These are phyloP conservation scores for Semotilus atromaculatus DNA, from an alignment of 2,797 vertebrate species.

Conservation along the genomic window DNA sequence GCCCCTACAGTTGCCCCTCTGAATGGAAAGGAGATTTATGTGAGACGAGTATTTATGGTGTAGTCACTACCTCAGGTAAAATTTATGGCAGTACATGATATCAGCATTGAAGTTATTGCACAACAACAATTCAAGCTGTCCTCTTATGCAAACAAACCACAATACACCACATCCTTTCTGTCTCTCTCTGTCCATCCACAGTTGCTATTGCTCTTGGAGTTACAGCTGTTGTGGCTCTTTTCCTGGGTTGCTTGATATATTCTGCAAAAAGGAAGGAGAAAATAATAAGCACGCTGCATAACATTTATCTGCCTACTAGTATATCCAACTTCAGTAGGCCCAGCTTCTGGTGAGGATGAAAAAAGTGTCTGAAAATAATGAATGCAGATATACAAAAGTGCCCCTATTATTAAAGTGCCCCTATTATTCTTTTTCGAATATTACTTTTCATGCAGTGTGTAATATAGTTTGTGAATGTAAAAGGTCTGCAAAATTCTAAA, in stretches of 20 bases:
- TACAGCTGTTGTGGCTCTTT: slow-evolving; percentile 62
- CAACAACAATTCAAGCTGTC: not conserved
- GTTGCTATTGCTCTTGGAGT: slow-evolving; percentile 77
- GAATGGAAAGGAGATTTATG: slow-evolving; percentile 73
- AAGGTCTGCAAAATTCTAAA: not conserved
- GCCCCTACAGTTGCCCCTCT: slow-evolving; percentile 68
- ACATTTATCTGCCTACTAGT: slow-evolving; percentile 56
- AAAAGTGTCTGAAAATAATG: no score
- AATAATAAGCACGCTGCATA: slow-evolving; percentile 62
- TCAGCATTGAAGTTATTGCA: not conserved
- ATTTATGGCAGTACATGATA: slow-evolving; percentile 4
- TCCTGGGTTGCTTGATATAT: slow-evolving; percentile 70
- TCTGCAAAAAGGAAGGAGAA: slow-evolving; percentile 66
- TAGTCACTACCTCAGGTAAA: slow-evolving; percentile 67
- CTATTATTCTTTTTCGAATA: not conserved
- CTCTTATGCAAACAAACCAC: not conserved
- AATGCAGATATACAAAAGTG: no score
- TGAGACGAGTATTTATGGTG: slow-evolving; percentile 56
- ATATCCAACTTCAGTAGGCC: slow-evolving; percentile 56
- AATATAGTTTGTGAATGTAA: not conserved
- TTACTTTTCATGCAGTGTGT: not conserved
- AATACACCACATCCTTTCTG: not conserved
- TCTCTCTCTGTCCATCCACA: slow-evolving; percentile 47
- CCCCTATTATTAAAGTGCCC: not conserved
- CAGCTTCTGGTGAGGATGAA: slow-evolving; percentile 67